Base-by-base conservation (phyloP, 2,888 invertebrate genomes). In the Nomada fabriciana region DNA sequence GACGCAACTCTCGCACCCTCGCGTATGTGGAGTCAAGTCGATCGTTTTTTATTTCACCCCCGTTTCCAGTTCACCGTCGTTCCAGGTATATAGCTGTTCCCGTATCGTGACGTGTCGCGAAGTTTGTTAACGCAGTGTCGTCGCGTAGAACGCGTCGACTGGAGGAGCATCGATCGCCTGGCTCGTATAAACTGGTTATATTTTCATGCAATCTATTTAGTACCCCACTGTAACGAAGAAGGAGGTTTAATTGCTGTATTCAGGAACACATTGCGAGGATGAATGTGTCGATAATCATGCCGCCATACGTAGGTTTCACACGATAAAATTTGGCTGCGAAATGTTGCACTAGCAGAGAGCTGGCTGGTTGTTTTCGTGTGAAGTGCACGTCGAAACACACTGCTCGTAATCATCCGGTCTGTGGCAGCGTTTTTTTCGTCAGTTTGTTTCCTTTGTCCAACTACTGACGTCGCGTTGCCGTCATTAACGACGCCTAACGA, bases 401-500 rank as follows among this genome's bases (percentile, higher is more conserved):
- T 25, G 42, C 60, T 73, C 61, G 18, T 82, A 82, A 85, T 84
- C 77, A 71, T 64, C 79, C 82, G 75, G 61, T 61, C 20, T 61
- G 29, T 20, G 50, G 59, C 42, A 53, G 53, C 60, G 47, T 71
- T 67, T 63, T 77, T 79, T 71, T 60, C 55, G 29, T 42, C 55
- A 59, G 20, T 29, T 13, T 55, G 29, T 69, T 65, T 78, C 71
- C 76, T 70, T 72, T 77, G 71, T 78, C 57, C 10, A 23, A 59
- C 65, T 55, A 59, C 65, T 52, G 52, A 50, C 68, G 52, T 63
- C 55, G 52, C 74, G n/a, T 63, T 59, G 76, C 55, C 84, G 63
- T 82, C 84, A 74, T 86, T 86, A 86, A 82, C 68, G 86, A 82
- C 59, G 71, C 70, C 82, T 86, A 86, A 86, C 86, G 84, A 86